Percentiles rank a stretch among this genome's conserved stretches.
Evolutionary conservation across 2,888 invertebrate genomes (phyloP).

Genomic region (Eilema sororculum): DNA sequence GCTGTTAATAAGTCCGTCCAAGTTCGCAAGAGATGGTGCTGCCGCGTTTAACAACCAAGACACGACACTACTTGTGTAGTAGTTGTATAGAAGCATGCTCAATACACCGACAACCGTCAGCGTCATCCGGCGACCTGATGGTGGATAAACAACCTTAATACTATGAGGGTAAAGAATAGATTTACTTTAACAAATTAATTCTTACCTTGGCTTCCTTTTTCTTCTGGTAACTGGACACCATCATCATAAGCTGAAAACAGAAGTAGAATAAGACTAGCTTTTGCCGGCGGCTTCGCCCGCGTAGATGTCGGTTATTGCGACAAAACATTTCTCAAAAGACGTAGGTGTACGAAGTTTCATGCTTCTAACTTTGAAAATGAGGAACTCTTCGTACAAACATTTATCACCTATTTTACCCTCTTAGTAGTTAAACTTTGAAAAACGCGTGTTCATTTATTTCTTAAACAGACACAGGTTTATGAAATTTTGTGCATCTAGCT

Average conservation of each 20-base stretch:
- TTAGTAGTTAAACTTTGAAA: too few species aligned
- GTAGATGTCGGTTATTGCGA: too few species aligned
- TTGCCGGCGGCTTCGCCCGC: too few species aligned
- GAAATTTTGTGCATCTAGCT: too few species aligned
- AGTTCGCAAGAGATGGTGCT: conserved; percentile 74
- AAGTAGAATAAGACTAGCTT: not conserved
- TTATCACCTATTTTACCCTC: too few species aligned
- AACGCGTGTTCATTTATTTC: too few species aligned
- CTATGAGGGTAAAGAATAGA: not conserved
- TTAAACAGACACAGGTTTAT: too few species aligned
- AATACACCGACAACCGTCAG: conserved; percentile 73
- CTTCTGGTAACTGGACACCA: conserved; percentile 62
- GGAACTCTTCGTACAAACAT: too few species aligned
- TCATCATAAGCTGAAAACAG: conserved; percentile 74
- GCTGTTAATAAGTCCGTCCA: conserved; percentile 83
- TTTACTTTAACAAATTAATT: not conserved
- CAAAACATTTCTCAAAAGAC: too few species aligned
- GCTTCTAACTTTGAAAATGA: too few species aligned
- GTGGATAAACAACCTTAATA: not conserved
- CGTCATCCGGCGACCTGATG: conserved; percentile 68
- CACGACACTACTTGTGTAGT: conserved; percentile 88
- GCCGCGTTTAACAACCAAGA: conserved; percentile 86
- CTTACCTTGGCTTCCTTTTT: conserved; percentile 73
- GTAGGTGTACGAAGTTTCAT: too few species aligned
- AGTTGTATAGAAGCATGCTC: conserved; percentile 86